Conservation (phyloP, 2,888 invertebrate species). For the Drosophila meridiana region DNA sequence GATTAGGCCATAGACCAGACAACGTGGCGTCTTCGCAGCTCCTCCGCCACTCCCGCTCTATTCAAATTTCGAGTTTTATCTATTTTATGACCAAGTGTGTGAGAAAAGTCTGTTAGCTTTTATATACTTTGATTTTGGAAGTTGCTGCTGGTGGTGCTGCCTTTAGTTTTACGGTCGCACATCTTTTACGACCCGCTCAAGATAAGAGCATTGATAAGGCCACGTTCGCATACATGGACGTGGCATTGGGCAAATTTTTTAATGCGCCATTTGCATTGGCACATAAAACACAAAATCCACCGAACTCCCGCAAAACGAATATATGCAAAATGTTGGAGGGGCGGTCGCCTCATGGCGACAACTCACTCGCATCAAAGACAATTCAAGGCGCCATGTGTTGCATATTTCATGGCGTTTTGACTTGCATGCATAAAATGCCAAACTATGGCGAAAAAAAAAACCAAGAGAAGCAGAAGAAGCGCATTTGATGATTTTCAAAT, state of each 20-base stretch:
- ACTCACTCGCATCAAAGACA: conserved; percentile 64
- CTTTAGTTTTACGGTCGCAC: conserved; percentile 67
- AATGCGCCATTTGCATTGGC: conserved; percentile 74
- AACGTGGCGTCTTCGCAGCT: conserved; percentile 55
- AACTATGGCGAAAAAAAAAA: conserved; percentile 13
- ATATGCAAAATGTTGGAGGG: conserved; percentile 18
- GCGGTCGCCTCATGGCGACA: conserved; percentile 21
- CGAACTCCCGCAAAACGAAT: conserved; percentile 22
- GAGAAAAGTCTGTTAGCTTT: conserved; percentile 64
- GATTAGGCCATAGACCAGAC: conserved; percentile 56
- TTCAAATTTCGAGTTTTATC: conserved; percentile 73
- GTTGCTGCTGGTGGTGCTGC: conserved; percentile 54
- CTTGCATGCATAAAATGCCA: conserved; percentile 60
- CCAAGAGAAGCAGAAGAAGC: conserved; percentile 25
- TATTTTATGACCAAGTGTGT: conserved; percentile 72
- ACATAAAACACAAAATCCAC: conserved; percentile 55
- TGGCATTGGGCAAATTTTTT: conserved; percentile 73
- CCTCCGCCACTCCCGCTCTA: conserved; percentile 30
- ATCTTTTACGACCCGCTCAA: conserved; percentile 65
- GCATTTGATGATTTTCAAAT: conserved; percentile 59
- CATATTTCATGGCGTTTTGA: conserved; percentile 77
- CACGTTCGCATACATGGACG: conserved; percentile 57
- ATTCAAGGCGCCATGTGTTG: conserved; percentile 75
- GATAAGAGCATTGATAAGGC: conserved; percentile 69
- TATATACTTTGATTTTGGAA: conserved; percentile 75